These are phyloP conservation scores for Cantharis nigra DNA, from an alignment of 2,888 invertebrate species.

Conservation along the genomic window DNA sequence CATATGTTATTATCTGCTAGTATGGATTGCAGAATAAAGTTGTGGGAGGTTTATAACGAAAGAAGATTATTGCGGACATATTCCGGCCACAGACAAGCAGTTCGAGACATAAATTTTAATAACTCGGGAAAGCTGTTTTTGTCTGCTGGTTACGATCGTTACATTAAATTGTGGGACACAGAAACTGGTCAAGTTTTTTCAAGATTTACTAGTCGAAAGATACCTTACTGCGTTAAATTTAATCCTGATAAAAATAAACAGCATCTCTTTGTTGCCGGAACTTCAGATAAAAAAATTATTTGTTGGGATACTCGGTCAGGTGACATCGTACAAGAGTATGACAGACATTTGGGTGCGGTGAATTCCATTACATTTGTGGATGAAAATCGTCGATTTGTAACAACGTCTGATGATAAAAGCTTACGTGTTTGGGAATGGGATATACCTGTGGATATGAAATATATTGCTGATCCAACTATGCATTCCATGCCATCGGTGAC, in stretches of 20 bases:
- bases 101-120: conserved; percentile 94
- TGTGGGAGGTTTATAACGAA: conserved; percentile 98
- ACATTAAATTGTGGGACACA: conserved; percentile 98
- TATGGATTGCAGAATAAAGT: conserved; percentile 96
- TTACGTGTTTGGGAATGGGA: conserved; percentile 99
- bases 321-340: conserved; percentile 97
- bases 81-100: conserved; percentile 95
- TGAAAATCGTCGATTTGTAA: conserved; percentile 95
- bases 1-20: conserved; percentile 94
- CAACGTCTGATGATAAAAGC: conserved; percentile 99
- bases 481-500: conserved; percentile 98
- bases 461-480: conserved; percentile 99
- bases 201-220: conserved; percentile 93
- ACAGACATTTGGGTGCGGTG: conserved; percentile 97
- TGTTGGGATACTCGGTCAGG: conserved; percentile 97
- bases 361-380: conserved; percentile 99
- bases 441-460: conserved; percentile 98
- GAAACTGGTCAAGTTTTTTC: conserved; percentile 89
- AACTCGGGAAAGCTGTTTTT: conserved; percentile 91
- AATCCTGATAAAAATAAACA: conserved; percentile 97
- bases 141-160: conserved; percentile 96
- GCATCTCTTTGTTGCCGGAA: conserved; percentile 96
- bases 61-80: conserved; percentile 92
- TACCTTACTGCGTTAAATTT: conserved; percentile 97
- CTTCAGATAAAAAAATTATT: conserved; percentile 98